Evolutionary conservation across 2,113 vertebrate species (phyloP), one percentile per base, ranked within the genome.

Genomic region (Crotalus viridis): DNA sequence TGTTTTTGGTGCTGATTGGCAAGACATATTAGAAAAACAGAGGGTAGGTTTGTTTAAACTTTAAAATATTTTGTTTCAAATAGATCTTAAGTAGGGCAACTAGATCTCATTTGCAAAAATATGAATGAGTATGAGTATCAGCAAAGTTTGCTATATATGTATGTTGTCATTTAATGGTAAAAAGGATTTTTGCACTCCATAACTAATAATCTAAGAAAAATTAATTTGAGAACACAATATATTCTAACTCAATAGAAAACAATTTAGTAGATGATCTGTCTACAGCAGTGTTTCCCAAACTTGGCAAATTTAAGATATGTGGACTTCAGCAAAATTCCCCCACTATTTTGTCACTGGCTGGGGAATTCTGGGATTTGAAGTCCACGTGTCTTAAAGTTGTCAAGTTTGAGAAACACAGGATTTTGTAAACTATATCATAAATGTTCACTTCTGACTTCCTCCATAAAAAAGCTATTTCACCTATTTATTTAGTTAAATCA

Each of bases 1-100:
- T 96, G 90, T 55, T 94, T 92, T 43, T 43, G 94, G 88, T 85
- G 55, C 95, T 92, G 96, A 94, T 95, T 96, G 96, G 95, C 94
- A 95, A 92, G 97, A 96, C 86, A 54, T 94, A 87, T 92, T 97
- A 90, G 92, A 92, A 90, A 93, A 94, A n/a, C 94, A 90, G 54
- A 96, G 95, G 95, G 95, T 96, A 95, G 15, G 95, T 94, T 95
- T 92, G 1, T 7, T 88, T 10, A 69, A 89, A 61, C 24, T 48
- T 64, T 64, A 64, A 64, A 64, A 10, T 28, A 17, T 43, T 19
- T 28, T 57, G 91, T 8, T 57, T 13, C 22, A 39, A 89, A 33
- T 69, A 24, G 28, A 13, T 64, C 12, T 69, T 6, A 74, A 74
- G n/a, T 39, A 74, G 5, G 28, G 6, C 69, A 39, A 74, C 69